A percentile compares a stretch with the other conserved stretches of the same genome.
phyloP scores from a whole-genome alignment of 2,113 vertebrate species.

The Pantherophis guttatus region DNA sequence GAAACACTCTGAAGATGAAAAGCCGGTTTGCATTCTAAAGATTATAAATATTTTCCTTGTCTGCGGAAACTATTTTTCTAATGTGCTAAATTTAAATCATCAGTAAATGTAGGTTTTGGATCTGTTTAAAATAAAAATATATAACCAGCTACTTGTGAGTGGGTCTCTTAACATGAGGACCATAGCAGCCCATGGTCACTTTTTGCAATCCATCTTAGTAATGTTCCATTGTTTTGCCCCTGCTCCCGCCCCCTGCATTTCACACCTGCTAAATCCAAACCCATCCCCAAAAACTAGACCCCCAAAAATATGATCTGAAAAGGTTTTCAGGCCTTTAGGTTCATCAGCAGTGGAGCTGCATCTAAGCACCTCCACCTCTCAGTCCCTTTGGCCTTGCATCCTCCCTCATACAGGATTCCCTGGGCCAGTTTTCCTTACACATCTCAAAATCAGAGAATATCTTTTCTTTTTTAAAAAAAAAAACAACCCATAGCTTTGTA shows the following conservation, averaged over 20 bases:
- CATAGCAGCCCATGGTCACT: background rate
- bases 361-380: background rate
- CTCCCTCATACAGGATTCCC: background rate
- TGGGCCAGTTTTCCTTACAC: background rate
- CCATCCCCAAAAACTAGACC: background rate
- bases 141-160: background rate
- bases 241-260: background rate
- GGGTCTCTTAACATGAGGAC: background rate
- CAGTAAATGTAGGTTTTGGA: background rate
- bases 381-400: background rate
- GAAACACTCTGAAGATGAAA: constrained; percentile 48
- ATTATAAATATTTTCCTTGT: constrained; percentile 35
- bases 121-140: background rate
- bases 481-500: background rate
- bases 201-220: background rate
- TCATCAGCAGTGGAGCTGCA: background rate
- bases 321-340: background rate
- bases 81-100: background rate
- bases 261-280: background rate
- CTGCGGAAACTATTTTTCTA: background rate
- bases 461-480: background rate
- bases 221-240: background rate
- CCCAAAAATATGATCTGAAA: background rate
- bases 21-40: background rate
- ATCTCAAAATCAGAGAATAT: background rate